phyloP scores from a whole-genome alignment of 2,113 vertebrate species.

The Melanotaenia duboulayi region DNA sequence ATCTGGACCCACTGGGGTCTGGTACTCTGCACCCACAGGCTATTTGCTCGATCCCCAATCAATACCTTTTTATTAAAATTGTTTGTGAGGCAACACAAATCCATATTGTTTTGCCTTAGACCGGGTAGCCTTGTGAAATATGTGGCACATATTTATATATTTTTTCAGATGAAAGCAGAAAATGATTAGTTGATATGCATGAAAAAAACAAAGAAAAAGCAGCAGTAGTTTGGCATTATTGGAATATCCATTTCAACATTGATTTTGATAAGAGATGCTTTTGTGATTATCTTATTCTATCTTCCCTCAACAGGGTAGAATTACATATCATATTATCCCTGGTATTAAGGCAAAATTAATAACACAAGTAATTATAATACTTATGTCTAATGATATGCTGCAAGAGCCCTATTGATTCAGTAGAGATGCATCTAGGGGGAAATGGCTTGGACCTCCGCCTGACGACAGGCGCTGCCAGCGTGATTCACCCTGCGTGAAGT shows the following conservation, averaged over 20 bases:
- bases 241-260: slow-evolving; percentile 81
- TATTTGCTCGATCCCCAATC: slow-evolving; percentile 81
- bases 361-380: slow-evolving; percentile 83
- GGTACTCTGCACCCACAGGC: slow-evolving; percentile 75
- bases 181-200: slow-evolving; percentile 82
- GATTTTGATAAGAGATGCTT: slow-evolving; percentile 83
- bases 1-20: slow-evolving; percentile 81
- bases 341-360: slow-evolving; percentile 84
- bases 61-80: slow-evolving; percentile 89
- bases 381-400: slow-evolving; percentile 82
- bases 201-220: slow-evolving; percentile 51
- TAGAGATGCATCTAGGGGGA: slow-evolving; percentile 63
- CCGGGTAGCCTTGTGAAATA: slow-evolving; percentile 75
- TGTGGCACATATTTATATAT: slow-evolving; percentile 75
- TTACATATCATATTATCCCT: slow-evolving; percentile 78
- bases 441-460: slow-evolving; percentile 69
- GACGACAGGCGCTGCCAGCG: slow-evolving; percentile 57
- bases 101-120: slow-evolving; percentile 83
- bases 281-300: slow-evolving; percentile 83
- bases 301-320: slow-evolving; percentile 78
- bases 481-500: slow-evolving; percentile 16
- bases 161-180: slow-evolving; percentile 74
- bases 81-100: slow-evolving; percentile 86
- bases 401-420: slow-evolving; percentile 77
- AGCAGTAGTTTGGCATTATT: slow-evolving; percentile 68